These are phyloP conservation scores for Melipona bicolor DNA, from an alignment of 2,888 invertebrate species.

Conservation along the genomic window DNA sequence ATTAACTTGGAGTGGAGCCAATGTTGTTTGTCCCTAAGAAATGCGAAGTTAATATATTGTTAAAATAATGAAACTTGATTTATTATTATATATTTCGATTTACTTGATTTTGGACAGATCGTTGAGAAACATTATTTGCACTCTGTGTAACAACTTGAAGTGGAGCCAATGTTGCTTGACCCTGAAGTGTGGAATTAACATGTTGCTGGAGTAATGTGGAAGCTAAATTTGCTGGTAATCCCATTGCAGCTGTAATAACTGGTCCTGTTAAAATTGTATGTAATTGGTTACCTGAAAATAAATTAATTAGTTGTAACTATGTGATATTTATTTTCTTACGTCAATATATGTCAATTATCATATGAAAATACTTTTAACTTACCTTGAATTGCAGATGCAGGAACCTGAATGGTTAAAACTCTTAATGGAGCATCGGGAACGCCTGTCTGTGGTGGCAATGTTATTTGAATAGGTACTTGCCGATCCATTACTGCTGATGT, in stretches of 20 bases:
- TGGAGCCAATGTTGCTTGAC: constrained; percentile 84
- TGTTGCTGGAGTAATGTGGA: constrained; percentile 94
- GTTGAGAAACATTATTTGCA: constrained; percentile 75
- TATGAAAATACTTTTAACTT: constrained; percentile 74
- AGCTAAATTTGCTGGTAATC: constrained; percentile 92
- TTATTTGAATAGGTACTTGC: constrained; percentile 87
- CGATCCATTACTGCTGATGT: constrained; percentile 85
- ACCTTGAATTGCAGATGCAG: constrained; percentile 92
- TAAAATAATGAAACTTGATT: constrained; percentile 92
- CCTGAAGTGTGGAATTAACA: constrained; percentile 91
- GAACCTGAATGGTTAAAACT: constrained; percentile 95
- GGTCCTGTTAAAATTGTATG: constrained; percentile 93
- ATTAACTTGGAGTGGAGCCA: constrained; percentile 79
- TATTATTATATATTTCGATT: constrained; percentile 78
- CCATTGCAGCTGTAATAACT: constrained; percentile 95
- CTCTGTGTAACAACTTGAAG: constrained; percentile 78
- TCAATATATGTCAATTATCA: neutral
- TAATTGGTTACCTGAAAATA: constrained; percentile 85
- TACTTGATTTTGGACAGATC: constrained; percentile 77
- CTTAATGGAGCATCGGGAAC: constrained; percentile 89
- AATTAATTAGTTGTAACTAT: neutral
- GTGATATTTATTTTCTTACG: neutral
- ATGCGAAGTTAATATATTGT: constrained; percentile 92
- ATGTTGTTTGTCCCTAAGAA: constrained; percentile 84
- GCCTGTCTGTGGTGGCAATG: constrained; percentile 92